These are phyloP conservation scores for Gobiocypris rarus DNA, from an alignment of 2,113 vertebrate species.

Conservation along the genomic window DNA sequence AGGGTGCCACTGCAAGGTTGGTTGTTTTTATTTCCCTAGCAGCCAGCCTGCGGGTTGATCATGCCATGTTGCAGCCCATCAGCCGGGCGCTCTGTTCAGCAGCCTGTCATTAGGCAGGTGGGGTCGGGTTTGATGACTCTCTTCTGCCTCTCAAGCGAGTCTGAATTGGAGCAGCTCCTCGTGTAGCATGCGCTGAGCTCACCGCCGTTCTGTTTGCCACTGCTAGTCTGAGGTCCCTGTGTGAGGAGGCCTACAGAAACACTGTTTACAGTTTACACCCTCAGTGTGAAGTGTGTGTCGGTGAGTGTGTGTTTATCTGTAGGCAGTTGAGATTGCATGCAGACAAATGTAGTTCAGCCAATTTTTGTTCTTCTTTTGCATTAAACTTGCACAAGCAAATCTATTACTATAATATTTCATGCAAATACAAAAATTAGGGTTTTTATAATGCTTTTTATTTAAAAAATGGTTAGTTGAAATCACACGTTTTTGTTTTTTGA, in stretches of 20 bases:
- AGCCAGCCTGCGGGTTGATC: neutral
- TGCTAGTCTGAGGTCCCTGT: constrained; percentile 39
- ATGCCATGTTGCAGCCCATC: constrained; percentile 25
- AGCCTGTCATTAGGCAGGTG: constrained; percentile 40
- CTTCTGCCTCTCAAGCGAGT: constrained; percentile 25
- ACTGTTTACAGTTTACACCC: constrained; percentile 44
- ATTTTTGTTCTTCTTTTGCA: neutral
- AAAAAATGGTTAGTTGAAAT: neutral
- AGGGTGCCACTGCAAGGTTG: neutral
- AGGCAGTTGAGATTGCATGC: neutral
- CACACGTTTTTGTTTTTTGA: neutral
- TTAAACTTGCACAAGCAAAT: neutral
- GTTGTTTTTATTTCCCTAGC: constrained; percentile 32
- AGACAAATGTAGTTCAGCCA: neutral
- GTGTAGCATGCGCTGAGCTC: constrained; percentile 49
- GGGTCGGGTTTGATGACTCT: constrained; percentile 46
- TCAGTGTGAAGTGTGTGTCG: constrained; percentile 33
- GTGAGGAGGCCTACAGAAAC: constrained; percentile 11
- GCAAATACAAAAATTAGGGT: neutral
- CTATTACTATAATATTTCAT: neutral
- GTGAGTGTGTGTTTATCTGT: constrained; percentile 6
- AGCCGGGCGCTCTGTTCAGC: constrained; percentile 21
- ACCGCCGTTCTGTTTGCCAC: constrained; percentile 58
- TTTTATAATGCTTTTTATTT: neutral
- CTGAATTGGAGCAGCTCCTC: constrained; percentile 35